Percentiles rank a stretch among this genome's conserved stretches.
These are phyloP conservation scores for Theretra japonica DNA, from an alignment of 2,888 invertebrate species.

Conservation along the genomic window DNA sequence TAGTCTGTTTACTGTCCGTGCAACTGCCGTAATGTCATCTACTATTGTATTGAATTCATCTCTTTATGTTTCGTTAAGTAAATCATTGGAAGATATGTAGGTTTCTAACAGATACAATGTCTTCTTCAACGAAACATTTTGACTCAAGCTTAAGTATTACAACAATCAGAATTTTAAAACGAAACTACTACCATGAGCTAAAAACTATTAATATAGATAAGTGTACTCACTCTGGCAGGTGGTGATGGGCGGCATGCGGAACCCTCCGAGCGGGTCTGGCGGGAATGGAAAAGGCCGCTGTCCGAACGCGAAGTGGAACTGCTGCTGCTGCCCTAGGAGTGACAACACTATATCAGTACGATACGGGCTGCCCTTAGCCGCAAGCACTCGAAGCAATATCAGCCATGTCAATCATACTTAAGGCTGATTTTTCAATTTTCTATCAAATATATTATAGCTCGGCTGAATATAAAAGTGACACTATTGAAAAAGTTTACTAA, in stretches of 20 bases:
- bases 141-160: no score
- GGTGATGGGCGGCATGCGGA: slow-evolving; percentile 95
- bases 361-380: slow-evolving; percentile 73
- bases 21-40: slow-evolving; percentile 8
- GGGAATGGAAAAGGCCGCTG: slow-evolving; percentile 95
- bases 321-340: slow-evolving; percentile 97
- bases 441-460: no score
- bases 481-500: no score
- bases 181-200: no score
- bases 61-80: neutral
- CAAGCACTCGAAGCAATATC: slow-evolving; percentile 41
- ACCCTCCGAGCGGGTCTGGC: slow-evolving; percentile 93
- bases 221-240: slow-evolving; percentile 94
- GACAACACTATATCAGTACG: slow-evolving; percentile 92
- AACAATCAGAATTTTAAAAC: no score
- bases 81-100: no score
- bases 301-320: slow-evolving; percentile 96
- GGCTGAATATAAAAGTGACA: no score
- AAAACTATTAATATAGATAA: neutral
- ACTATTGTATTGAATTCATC: slow-evolving; percentile 12
- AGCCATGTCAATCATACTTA: no score
- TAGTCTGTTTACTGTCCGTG: neutral
- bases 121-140: no score
- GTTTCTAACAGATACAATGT: no score
- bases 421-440: no score